phyloP scores from a whole-genome alignment of 23 tunicate species.

The Styela clava region DNA sequence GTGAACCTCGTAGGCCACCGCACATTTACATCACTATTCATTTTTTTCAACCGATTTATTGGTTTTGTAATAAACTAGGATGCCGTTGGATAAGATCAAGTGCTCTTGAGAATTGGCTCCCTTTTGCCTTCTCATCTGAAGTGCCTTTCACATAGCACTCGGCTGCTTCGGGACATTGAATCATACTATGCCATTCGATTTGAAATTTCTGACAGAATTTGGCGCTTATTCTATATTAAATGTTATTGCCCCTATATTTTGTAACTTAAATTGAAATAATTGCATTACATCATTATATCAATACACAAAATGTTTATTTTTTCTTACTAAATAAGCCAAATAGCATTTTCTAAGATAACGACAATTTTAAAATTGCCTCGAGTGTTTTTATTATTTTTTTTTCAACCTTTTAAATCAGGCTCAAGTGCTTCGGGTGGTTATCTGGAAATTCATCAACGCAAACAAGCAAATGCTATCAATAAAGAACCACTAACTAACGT shows the following conservation, averaged over 20 bases:
- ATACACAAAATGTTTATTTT: too few relatives aligned
- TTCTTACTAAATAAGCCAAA: too few relatives aligned
- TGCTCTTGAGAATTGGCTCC: not conserved
- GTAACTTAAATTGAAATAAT: too few relatives aligned
- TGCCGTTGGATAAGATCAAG: not conserved
- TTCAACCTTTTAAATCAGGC: not conserved
- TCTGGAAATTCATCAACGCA: slow-evolving; percentile 22
- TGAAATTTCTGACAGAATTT: not conserved
- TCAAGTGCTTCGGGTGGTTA: slow-evolving; percentile 10
- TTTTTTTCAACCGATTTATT: not conserved
- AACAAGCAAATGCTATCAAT: slow-evolving; percentile 19
- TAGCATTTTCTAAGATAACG: too few relatives aligned
- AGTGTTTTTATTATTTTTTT: too few relatives aligned
- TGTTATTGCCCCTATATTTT: too few relatives aligned
- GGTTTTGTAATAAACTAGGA: not conserved
- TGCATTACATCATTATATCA: too few relatives aligned
- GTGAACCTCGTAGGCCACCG: not conserved
- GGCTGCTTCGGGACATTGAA: not conserved
- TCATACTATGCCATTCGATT: not conserved
- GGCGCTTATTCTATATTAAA: too few relatives aligned
- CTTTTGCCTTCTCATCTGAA: not conserved
- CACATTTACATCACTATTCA: not conserved
- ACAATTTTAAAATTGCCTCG: too few relatives aligned
- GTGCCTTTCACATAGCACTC: not conserved
- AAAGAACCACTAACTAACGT: slow-evolving; percentile 12